Evolutionary conservation across 2,888 invertebrate species (phyloP), one percentile per base, ranked within the genome.

Genomic region (Macrosoma leucophasiata): DNA sequence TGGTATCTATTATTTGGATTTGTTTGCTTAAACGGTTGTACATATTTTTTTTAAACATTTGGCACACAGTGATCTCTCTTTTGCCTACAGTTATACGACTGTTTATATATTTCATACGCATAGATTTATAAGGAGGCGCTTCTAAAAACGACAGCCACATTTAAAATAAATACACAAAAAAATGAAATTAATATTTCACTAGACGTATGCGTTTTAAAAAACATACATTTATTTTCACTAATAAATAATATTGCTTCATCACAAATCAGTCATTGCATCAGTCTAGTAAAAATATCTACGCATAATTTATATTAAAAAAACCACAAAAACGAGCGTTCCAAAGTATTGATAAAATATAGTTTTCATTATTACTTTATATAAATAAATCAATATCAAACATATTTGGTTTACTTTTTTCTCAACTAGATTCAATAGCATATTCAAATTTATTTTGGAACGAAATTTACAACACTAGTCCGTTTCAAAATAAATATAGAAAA

Each of bases 221-320:
- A 57, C 52, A 55, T 52, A 58, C 65, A 55, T 66, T 60, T 45
- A 43, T 54, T 64, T 73, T 65, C 48, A 68, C 71, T 74, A 77
- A 69, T 74, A 78, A 79, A 77, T 75, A 77, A 78, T 81, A 82
- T 82, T 81, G 81, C 81, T 81, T 77, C 63, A 49, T 59, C 55
- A 68, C 66, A 69, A 74, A 69, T 82, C 81, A 82, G 81, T 82
- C 81, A 63, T 68, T 68, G 62, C 61, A 62, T 82, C 81, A 81
- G 81, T 81, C 81, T 74, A 78, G 59, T 63, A 33, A 45, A 43
- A 33, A 33, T 33, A 43, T 41, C 41, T 43, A 44, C 39, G 29
- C 28, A 21, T 27, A 24, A 31, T 13, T 34, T 27, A 42, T 28
- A 29, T 31, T 41, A 29, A 42, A 39, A 29, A 32, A 29, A 21